Evolutionary conservation across 2,113 vertebrate species (phyloP).

Genomic region (Irena cyanogastra): DNA sequence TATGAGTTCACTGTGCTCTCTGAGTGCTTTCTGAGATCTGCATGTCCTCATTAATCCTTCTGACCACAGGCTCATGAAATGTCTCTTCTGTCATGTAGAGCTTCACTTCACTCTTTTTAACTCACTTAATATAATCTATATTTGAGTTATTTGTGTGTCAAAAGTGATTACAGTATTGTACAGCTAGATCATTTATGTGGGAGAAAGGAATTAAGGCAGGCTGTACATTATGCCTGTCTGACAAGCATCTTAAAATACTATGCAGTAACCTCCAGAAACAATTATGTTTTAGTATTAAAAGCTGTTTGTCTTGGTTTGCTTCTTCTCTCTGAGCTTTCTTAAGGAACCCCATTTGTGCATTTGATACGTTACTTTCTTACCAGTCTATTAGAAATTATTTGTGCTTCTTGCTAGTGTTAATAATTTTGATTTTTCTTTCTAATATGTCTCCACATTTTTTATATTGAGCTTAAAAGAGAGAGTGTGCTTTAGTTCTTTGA

Average conservation of each 20-base stretch:
- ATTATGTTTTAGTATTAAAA: neutral
- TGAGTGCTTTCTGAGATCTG: conserved; percentile 2
- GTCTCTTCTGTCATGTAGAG: neutral
- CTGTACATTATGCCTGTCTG: neutral
- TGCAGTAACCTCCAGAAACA: neutral
- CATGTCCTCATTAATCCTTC: conserved; percentile 34
- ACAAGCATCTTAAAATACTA: neutral
- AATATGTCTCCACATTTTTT: neutral
- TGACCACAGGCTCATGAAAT: conserved; percentile 5
- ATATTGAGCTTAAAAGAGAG: neutral
- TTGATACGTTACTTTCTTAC: neutral
- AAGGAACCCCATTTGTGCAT: neutral
- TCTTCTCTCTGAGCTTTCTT: neutral
- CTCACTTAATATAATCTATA: neutral
- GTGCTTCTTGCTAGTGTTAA: neutral
- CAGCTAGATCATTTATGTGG: neutral
- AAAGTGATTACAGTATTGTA: neutral
- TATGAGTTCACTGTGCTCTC: conserved; percentile 30
- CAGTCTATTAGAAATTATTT: neutral
- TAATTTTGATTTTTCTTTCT: neutral
- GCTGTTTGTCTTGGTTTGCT: neutral
- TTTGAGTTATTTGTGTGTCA: neutral
- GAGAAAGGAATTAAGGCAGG: neutral
- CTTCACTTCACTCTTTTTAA: conserved; percentile 9
- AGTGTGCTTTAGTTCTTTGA: neutral